Evolutionary conservation across 2,797 vertebrate species (phyloP), one percentile per base, ranked within the genome.

Genomic region (Mormyrus proboscirostris): DNA sequence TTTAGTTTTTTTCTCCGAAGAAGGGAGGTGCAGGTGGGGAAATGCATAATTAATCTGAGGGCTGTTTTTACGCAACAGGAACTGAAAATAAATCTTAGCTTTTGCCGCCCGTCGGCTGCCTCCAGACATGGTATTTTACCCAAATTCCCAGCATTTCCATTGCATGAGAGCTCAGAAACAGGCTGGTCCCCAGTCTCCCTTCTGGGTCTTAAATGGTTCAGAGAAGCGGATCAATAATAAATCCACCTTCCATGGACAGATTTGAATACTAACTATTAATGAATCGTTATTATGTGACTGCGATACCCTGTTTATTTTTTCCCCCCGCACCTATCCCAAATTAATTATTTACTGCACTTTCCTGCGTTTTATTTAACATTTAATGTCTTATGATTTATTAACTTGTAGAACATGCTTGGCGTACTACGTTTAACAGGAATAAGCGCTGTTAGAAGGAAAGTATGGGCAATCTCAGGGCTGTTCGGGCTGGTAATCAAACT

Each of bases 341-440:
- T 95, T 16, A 94, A 95, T 95, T 91, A 95, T 95, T 95, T 91
- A 95, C 91, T 25, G 41, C 55, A 84, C 88, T 91, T 92, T 93
- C 94, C 93, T 93, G 92, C 92, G 29, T 92, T 93, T 94, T 94
- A 94, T 94, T 95, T 93, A 95, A 95, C 93, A 94, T 95, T 95
- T 95, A 95, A 95, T 94, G 92, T 88, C 91, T 65, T 88, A 94
- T 95, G 90, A 94, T 94, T 95, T 94, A 96, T 96, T 95, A 91
- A 95, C 90, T 92, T 87, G 22, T 83, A 90, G 92, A 93, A 93
- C 91, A 93, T 91, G 93, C 91, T 92, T 93, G 94, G 92, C 89
- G 90, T 90, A 88, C 79, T 86, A 59, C 65, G 88, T 90, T 88
- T 88, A 93, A 94, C 91, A 92, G 14, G 87, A 94, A 94, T 94